These are phyloP conservation scores for Enteromius viviparus DNA, from an alignment of 2,797 vertebrate species.

Conservation along the genomic window DNA sequence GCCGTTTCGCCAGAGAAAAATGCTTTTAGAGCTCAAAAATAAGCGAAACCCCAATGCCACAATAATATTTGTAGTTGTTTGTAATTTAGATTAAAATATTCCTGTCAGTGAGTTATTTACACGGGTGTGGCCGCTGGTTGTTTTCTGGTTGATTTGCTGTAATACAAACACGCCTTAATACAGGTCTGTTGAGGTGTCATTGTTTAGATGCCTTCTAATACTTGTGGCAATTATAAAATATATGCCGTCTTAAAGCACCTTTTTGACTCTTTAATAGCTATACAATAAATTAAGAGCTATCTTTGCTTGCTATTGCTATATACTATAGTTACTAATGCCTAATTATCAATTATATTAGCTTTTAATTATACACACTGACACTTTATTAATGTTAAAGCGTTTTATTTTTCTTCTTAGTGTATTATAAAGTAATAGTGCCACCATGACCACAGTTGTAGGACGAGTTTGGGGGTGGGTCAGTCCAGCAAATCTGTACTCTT, in stretches of 20 bases:
- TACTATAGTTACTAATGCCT: neutral
- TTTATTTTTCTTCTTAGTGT: neutral
- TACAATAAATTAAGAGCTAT: neutral
- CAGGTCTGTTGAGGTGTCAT: slow-evolving; percentile 9
- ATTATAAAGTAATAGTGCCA: neutral
- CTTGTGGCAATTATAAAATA: neutral
- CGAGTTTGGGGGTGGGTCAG: slow-evolving; percentile 75
- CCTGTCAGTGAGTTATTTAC: neutral
- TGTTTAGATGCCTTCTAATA: neutral
- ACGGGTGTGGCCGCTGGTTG: slow-evolving; percentile 5
- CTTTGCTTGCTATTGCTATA: neutral
- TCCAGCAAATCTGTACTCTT: slow-evolving; percentile 62
- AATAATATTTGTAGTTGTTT: neutral
- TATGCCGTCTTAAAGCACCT: neutral
- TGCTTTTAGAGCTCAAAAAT: neutral
- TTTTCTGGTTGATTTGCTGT: neutral
- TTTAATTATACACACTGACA: neutral
- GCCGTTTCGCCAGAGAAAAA: slow-evolving; percentile 17
- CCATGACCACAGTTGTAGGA: slow-evolving; percentile 72
- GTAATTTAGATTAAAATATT: neutral
- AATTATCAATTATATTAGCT: neutral
- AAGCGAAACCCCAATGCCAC: neutral
- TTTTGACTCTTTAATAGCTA: neutral
- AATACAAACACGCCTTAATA: slow-evolving; percentile 17
- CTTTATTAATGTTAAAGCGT: neutral